Percentiles rank a stretch among this genome's conserved stretches.
phyloP scores from a whole-genome alignment of 2,797 vertebrate species.

The Alca torda region DNA sequence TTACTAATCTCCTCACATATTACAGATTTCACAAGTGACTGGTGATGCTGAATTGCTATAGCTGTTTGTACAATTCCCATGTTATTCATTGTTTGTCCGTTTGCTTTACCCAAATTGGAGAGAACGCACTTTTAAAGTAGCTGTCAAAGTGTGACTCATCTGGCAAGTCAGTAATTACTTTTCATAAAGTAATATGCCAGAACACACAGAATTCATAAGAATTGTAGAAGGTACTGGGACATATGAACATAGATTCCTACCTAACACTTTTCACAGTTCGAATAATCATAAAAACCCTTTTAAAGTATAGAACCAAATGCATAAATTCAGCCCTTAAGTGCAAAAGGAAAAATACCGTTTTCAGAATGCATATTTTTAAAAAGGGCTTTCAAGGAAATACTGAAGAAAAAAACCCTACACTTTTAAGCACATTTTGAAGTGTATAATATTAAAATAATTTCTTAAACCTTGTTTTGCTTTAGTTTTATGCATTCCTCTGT shows the following conservation, averaged over 20 bases:
- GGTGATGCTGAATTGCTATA: constrained; percentile 44
- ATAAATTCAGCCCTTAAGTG: neutral
- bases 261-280: constrained; percentile 12
- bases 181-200: constrained; percentile 24
- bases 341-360: neutral
- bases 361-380: neutral
- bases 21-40: constrained; percentile 64
- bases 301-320: neutral
- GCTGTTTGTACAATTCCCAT: constrained; percentile 24
- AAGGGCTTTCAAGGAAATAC: neutral
- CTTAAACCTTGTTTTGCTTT: neutral
- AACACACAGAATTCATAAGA: neutral
- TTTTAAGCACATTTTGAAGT: neutral
- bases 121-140: constrained; percentile 8
- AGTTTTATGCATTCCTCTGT: neutral
- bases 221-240: neutral
- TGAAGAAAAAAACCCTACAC: neutral
- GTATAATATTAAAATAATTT: neutral
- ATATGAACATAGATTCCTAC: neutral
- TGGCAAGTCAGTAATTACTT: constrained; percentile 53
- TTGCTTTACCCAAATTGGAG: constrained; percentile 33
- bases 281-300: neutral
- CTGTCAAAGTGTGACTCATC: constrained; percentile 45
- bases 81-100: constrained; percentile 19
- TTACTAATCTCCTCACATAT: constrained; percentile 60